Base-by-base conservation (phyloP, 2,113 vertebrate species). In the Cromileptes altivelis region DNA sequence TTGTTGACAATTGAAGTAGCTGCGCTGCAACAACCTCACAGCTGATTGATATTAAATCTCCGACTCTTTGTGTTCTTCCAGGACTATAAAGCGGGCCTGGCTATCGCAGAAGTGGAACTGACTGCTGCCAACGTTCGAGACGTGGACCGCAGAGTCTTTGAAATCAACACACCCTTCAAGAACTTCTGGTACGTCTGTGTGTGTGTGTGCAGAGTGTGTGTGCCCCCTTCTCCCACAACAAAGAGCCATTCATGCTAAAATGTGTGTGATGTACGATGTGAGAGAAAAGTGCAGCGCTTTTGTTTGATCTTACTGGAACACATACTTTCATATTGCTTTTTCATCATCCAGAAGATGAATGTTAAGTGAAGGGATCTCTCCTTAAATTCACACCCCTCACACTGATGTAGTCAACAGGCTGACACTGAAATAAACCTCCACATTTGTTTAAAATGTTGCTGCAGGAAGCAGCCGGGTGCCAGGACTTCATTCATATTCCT, bases 111-210 rank as follows among this genome's bases (percentile, higher is more conserved):
- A 84, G 96, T 99, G 82, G 96, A 97, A 21, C 96, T 99, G 95
- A 97, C 96, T 2, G 96, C 97, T 70, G 96, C 97, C 64, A 97
- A 96, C 52, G 95, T 99, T 21, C 96, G 95, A 91, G 96, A 97
- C 50, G 75, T 95, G 69, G 98, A 99, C 82, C 95, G 97, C 37
- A 91, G 96, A 57, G 94, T 94, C 84, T 99, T 99, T 89, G 98
- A 99, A 94, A 94, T 99, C 94, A 99, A 97, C 91, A 99, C 98
- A n/a, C 98, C 98, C 56, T 99, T 98, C 78, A 97, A 95, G 91
- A 98, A 95, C 88, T 99, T 99, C 92, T 98, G 97, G 98, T 99
- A 92, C 93, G 96, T 94, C 77, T 88, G n/a, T 47, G 25, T 70
- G 47, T 65, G 13, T 57, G 47, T 23, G 57, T 30, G 62, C 62